Conservation (phyloP, 2,797 vertebrate species). For the Merluccius polli region DNA sequence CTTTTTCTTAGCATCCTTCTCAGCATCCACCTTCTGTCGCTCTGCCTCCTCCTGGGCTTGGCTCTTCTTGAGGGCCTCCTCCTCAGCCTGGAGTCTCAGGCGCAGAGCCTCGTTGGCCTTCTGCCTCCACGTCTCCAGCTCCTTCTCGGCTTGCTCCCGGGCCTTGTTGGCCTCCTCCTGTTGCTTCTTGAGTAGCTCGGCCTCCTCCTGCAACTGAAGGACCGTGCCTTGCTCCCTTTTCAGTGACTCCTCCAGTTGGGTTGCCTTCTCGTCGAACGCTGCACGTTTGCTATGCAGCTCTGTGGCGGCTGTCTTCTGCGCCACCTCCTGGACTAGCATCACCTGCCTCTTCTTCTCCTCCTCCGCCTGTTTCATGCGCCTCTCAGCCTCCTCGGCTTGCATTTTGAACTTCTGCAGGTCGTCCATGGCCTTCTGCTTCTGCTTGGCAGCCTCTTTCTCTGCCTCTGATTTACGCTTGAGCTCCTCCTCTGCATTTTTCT, state of each 20-base stretch:
- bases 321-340: constrained; percentile 83
- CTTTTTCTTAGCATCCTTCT: constrained; percentile 85
- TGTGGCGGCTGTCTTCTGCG: constrained; percentile 78
- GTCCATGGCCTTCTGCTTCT: constrained; percentile 88
- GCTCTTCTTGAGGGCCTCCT: constrained; percentile 89
- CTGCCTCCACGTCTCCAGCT: constrained; percentile 92
- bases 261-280: constrained; percentile 78
- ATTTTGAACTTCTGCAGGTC: constrained; percentile 85
- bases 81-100: constrained; percentile 87
- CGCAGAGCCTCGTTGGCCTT: constrained; percentile 94
- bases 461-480: constrained; percentile 85
- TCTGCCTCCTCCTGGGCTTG: constrained; percentile 91
- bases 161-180: constrained; percentile 83
- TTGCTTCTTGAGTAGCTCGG: constrained; percentile 78
- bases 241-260: constrained; percentile 84
- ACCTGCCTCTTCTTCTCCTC: constrained; percentile 86
- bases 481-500: constrained; percentile 88
- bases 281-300: constrained; percentile 81
- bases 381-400: constrained; percentile 89
- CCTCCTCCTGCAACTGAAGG: constrained; percentile 87
- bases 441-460: constrained; percentile 84
- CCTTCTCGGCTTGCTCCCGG: constrained; percentile 82
- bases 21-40: constrained; percentile 89
- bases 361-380: constrained; percentile 88
- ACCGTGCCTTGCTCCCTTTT: constrained; percentile 86